A percentile compares a stretch with the other conserved stretches of the same genome.
These are phyloP conservation scores for Pinna nobilis DNA, from an alignment of 1,140 invertebrate genomes.

Conservation along the genomic window DNA sequence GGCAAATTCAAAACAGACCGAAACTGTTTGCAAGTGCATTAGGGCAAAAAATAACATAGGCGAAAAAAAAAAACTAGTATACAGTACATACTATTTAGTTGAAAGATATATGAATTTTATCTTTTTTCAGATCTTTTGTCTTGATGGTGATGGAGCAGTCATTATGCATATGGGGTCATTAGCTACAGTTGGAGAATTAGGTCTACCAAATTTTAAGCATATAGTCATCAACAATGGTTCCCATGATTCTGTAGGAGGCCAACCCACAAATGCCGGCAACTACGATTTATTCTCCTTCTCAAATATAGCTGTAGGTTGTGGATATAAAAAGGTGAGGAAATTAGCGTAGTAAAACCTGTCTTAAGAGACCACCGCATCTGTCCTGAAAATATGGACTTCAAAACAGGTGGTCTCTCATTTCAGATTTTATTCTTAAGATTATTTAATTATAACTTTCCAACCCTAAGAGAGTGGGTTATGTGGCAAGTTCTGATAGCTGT, in stretches of 20 bases:
- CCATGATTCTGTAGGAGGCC: slow-evolving; percentile 77
- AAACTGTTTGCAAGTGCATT: too few species aligned
- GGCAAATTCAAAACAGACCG: too few species aligned
- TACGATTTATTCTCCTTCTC: slow-evolving; percentile 70
- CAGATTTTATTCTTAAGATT: not conserved
- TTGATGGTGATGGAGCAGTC: slow-evolving; percentile 76
- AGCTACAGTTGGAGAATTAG: slow-evolving; percentile 72
- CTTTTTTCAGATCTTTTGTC: slow-evolving; percentile 73
- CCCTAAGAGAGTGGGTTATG: not conserved
- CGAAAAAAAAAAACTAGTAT: too few species aligned
- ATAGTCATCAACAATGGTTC: slow-evolving; percentile 76
- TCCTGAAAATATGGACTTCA: not conserved
- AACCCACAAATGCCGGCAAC: slow-evolving; percentile 71
- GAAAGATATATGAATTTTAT: too few species aligned
- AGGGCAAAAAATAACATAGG: too few species aligned
- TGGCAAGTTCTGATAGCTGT: too few species aligned
- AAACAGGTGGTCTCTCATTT: too few species aligned
- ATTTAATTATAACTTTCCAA: not conserved
- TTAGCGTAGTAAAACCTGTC: not conserved
- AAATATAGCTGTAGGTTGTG: slow-evolving; percentile 68
- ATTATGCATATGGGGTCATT: slow-evolving; percentile 77
- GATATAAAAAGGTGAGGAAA: slow-evolving; percentile 71
- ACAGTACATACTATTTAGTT: too few species aligned
- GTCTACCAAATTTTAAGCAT: slow-evolving; percentile 73
- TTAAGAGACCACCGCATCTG: not conserved